These are phyloP conservation scores for Sus scrofa DNA, from an alignment of 2,113 vertebrate genomes.

Conservation along the genomic window DNA sequence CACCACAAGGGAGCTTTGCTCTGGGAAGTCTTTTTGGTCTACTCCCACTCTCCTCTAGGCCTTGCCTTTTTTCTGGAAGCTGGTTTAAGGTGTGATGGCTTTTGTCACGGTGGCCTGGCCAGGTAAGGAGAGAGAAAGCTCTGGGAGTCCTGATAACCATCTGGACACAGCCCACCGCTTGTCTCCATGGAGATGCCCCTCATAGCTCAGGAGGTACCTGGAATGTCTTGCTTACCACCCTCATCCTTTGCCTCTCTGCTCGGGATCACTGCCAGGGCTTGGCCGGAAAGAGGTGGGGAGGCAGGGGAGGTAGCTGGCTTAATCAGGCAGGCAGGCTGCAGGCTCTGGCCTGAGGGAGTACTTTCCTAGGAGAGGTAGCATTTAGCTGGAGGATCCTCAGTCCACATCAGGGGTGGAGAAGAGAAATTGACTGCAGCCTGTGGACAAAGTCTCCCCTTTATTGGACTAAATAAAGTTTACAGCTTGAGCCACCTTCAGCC, in stretches of 20 bases:
- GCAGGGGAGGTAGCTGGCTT: neutral
- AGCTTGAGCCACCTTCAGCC: neutral
- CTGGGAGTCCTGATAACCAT: slow-evolving; percentile 66
- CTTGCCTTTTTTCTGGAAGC: neutral
- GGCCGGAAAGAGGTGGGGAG: neutral
- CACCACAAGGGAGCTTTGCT: neutral
- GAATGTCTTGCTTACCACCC: neutral
- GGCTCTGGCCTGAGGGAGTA: neutral
- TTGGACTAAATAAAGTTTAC: neutral
- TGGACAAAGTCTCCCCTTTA: slow-evolving; percentile 44
- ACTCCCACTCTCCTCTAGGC: neutral
- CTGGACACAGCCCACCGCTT: slow-evolving; percentile 59
- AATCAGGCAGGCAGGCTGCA: neutral
- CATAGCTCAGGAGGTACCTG: slow-evolving; percentile 50
- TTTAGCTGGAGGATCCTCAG: neutral
- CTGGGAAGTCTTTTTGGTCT: neutral
- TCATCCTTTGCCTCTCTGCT: slow-evolving; percentile 25
- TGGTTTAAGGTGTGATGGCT: neutral
- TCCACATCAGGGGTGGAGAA: neutral
- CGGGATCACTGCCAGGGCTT: slow-evolving; percentile 54
- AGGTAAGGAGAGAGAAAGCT: slow-evolving; percentile 1
- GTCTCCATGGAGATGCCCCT: slow-evolving; percentile 44
- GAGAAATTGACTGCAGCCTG: neutral
- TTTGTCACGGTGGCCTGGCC: neutral
- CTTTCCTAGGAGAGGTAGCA: neutral